Evolutionary conservation across 1,140 invertebrate species (phyloP).

Genomic region (Ostrea denselamellosa): DNA sequence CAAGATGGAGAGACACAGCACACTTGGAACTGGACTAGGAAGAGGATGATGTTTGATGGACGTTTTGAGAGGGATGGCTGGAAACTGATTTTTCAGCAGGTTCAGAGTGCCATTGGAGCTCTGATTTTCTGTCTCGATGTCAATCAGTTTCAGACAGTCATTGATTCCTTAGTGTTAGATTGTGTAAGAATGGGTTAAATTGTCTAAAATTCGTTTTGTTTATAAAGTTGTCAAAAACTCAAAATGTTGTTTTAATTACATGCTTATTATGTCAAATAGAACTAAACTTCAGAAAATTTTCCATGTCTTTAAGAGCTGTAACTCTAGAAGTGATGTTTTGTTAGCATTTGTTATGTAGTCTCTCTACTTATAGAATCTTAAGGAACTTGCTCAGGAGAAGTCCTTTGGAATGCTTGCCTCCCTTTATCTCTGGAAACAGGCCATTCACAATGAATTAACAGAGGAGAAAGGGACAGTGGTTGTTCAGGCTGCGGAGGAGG

Average conservation of each 20-base stretch:
- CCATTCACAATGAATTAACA: conserved; percentile 11
- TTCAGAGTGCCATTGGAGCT: not conserved
- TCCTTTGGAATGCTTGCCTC: not conserved
- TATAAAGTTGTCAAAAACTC: not conserved
- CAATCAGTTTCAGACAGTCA: not conserved
- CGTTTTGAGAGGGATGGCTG: not conserved
- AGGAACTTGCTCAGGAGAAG: not conserved
- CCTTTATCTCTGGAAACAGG: not conserved
- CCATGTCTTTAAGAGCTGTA: too few relatives aligned
- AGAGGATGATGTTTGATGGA: conserved; percentile 14
- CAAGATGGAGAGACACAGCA: not conserved
- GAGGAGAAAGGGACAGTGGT: not conserved
- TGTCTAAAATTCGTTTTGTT: not conserved
- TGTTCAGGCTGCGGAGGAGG: not conserved
- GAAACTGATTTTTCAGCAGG: conserved; percentile 3
- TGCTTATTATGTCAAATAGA: too few relatives aligned
- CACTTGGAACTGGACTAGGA: not conserved
- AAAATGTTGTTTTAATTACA: not conserved
- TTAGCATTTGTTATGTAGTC: too few relatives aligned
- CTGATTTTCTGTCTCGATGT: not conserved
- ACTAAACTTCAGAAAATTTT: too few relatives aligned
- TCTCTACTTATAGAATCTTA: not conserved
- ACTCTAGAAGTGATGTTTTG: too few relatives aligned
- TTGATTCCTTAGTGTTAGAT: not conserved
- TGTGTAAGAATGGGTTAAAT: not conserved